Evolutionary conservation across 2,888 invertebrate species (phyloP).

Genomic region (Meganola albula): DNA sequence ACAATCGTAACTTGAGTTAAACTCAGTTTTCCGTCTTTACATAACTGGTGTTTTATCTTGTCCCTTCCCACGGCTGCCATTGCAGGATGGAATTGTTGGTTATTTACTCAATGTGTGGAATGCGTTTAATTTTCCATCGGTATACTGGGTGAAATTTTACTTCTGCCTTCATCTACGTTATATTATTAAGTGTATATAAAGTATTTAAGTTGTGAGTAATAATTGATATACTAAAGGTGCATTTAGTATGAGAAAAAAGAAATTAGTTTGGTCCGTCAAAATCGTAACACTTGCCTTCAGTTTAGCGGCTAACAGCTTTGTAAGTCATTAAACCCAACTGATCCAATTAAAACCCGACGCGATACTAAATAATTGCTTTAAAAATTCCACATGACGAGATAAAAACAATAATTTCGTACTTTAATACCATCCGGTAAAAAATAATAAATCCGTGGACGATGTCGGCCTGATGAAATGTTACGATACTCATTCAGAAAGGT

Average conservation of each 20-base stretch:
- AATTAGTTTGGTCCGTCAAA: constrained; percentile 15
- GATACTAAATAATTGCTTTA: constrained; percentile 73
- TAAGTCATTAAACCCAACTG: constrained; percentile 65
- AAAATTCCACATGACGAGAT: constrained; percentile 70
- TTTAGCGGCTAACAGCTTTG: constrained; percentile 49
- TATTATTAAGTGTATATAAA: no score
- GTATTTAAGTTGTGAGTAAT: constrained; percentile 10
- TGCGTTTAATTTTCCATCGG: no score
- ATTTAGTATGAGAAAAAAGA: no score
- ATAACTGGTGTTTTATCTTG: constrained; percentile 55
- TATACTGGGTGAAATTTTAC: no score
- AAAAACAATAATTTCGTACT: constrained; percentile 76
- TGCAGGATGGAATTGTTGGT: constrained; percentile 22
- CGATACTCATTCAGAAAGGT: constrained; percentile 70
- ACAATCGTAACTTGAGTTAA: constrained; percentile 49
- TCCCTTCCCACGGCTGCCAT: constrained; percentile 53
- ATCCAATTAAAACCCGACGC: constrained; percentile 70
- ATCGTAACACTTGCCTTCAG: constrained; percentile 25
- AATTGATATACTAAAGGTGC: constrained; percentile 14
- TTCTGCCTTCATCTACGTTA: no score
- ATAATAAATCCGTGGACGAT: constrained; percentile 68
- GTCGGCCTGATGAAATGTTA: constrained; percentile 65
- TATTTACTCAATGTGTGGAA: constrained; percentile 25
- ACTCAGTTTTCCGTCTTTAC: constrained; percentile 64
- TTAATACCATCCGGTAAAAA: constrained; percentile 68